phyloP scores from a whole-genome alignment of 1,140 invertebrate genomes.

The Hesperophylax magnus region DNA sequence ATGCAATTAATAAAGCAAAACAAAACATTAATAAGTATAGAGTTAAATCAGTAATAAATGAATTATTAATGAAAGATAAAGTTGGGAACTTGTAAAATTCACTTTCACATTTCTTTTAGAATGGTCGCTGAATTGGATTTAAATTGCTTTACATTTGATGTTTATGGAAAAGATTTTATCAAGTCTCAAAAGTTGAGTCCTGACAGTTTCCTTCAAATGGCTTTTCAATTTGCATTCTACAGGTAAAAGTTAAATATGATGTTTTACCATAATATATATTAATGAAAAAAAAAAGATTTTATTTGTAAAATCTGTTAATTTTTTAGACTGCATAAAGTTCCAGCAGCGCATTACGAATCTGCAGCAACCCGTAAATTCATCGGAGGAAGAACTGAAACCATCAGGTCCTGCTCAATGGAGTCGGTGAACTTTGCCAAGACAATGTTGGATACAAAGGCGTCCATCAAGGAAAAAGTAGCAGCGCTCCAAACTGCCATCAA shows the following conservation, averaged over 20 bases:
- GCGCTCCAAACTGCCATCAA: conserved; percentile 81
- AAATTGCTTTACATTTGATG: conserved; percentile 79
- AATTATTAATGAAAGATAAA: too few species aligned
- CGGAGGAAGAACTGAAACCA: conserved; percentile 91
- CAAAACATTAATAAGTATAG: conserved; percentile 75
- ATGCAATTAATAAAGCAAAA: conserved; percentile 71
- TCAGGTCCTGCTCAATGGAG: conserved; percentile 88
- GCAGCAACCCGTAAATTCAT: conserved; percentile 86
- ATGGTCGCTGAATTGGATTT: conserved; percentile 80
- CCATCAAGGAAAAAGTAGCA: conserved; percentile 71
- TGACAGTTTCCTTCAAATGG: conserved; percentile 94
- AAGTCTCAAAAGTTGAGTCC: conserved; percentile 87
- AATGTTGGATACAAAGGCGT: conserved; percentile 71
- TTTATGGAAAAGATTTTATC: conserved; percentile 87
- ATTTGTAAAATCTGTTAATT: background rate
- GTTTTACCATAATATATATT: background rate
- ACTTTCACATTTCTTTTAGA: conserved; percentile 57
- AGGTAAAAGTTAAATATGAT: conserved; percentile 68
- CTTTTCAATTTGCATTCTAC: conserved; percentile 90
- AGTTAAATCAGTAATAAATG: conserved; percentile 65
- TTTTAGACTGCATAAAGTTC: conserved; percentile 79
- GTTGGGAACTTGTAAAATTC: too few species aligned
- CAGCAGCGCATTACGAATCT: conserved; percentile 91
- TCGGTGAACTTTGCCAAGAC: conserved; percentile 82
- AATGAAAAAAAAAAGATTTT: too few species aligned